Conservation (phyloP, 2,113 vertebrate species). For the Anhinga rufa region DNA sequence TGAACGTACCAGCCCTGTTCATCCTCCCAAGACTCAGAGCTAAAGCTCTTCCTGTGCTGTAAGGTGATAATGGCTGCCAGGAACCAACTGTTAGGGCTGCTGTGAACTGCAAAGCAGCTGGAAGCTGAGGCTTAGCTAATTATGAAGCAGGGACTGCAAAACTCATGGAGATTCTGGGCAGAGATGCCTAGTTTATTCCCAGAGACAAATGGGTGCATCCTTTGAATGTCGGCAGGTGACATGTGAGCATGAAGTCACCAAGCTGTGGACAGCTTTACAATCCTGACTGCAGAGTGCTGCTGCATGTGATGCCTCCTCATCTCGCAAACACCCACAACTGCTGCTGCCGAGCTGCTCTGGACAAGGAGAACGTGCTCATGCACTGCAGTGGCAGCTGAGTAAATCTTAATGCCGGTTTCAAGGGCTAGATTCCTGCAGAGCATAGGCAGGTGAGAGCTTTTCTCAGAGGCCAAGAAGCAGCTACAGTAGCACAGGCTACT, state of each 20-base stretch:
- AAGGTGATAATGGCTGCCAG: constrained; percentile 1
- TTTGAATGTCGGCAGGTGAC: neutral
- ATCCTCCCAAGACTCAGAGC: neutral
- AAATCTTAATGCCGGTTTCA: neutral
- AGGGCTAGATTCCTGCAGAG: neutral
- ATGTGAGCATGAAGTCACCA: neutral
- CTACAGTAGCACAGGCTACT: neutral
- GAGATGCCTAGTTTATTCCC: neutral
- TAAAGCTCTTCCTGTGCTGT: neutral
- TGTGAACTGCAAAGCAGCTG: neutral
- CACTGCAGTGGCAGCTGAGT: neutral
- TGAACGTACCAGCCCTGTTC: neutral
- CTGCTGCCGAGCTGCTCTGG: constrained; percentile 3
- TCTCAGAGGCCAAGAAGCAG: neutral
- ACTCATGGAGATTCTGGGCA: neutral
- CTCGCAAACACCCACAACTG: neutral
- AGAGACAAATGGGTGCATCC: neutral
- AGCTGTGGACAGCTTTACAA: neutral
- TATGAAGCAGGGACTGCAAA: neutral
- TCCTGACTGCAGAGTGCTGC: neutral
- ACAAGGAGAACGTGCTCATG: neutral
- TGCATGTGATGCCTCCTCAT: neutral
- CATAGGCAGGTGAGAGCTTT: neutral
- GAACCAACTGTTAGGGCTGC: neutral
- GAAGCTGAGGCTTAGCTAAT: neutral